Evolutionary conservation across 1,140 invertebrate species (phyloP), one percentile per base, ranked within the genome.

Genomic region (Drosophila lacertosa): DNA sequence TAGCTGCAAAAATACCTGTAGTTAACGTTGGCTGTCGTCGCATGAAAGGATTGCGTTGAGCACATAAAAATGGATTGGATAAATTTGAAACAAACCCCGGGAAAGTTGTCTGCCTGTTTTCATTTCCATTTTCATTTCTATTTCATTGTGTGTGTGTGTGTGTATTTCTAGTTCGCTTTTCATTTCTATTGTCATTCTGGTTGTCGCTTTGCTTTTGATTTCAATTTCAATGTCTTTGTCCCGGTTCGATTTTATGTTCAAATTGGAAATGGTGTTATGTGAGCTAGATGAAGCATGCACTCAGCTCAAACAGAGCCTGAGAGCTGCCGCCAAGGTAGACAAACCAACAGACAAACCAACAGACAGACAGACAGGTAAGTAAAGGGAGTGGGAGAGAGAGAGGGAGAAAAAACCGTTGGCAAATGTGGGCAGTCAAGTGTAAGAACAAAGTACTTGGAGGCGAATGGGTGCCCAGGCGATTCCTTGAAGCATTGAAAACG

Each of bases 221-320:
- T 70, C 71, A 57, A 82, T 79, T 83, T 65, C 63, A 73, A 72
- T 80, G 78, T 71, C 72, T 76, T 65, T 84, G 62, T 84, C 67
- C 59, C 67, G 68, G 71, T 75, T 83, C 76, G 76, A 84, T 83
- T 75, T 75, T 58, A 74, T 78, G 59, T 64, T 79, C 63, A 80
- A 84, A 83, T 83, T 84, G 80, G 55, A 83, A 83, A 76, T 70
- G 80, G 80, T 83, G 81, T 84, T 83, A 76, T 84, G 76, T 69
- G 76, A 62, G 69, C 67, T 62, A 74, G 62, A 75, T 79, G 79
- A 59, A 62, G 74, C 71, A 75, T 71, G 67, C 35, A 42, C 64
- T 59, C 37, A 57, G 47, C 65, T 69, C 33, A 50, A 24, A 58
- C 62, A 67, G 51, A 66, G 40, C 40, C 66, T 47, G 71, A 59